Evolutionary conservation across 2,797 vertebrate genomes (phyloP).

Genomic region (Lerista edwardsae): DNA sequence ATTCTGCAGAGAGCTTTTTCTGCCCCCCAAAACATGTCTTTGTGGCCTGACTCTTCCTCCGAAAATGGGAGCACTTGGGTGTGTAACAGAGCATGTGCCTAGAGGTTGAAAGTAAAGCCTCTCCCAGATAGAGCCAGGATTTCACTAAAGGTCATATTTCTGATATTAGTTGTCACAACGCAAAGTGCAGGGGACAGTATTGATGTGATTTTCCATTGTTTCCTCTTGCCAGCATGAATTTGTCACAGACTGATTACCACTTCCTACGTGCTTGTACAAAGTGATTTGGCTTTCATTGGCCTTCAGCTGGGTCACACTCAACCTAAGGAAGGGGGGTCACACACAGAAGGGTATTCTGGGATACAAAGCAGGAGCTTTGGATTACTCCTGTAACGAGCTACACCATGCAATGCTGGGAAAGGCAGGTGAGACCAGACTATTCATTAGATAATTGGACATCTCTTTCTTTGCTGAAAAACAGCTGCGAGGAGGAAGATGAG

Average conservation of each 20-base stretch:
- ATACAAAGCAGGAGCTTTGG: too few relatives aligned
- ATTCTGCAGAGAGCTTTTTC: not conserved
- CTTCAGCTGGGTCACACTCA: not conserved
- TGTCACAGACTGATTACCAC: not conserved
- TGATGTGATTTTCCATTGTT: not conserved
- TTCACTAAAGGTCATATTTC: not conserved
- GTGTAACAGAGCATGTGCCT: not conserved
- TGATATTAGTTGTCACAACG: not conserved
- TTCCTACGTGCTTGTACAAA: not conserved
- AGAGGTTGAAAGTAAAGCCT: not conserved
- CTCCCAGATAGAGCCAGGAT: not conserved
- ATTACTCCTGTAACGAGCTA: not conserved
- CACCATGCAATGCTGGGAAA: too few relatives aligned
- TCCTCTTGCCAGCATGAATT: not conserved
- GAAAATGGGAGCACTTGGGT: not conserved
- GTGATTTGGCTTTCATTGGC: not conserved
- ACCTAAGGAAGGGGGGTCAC: not conserved
- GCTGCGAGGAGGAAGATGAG: not conserved
- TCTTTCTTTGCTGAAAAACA: not conserved
- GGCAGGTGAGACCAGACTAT: not conserved
- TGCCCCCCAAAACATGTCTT: not conserved
- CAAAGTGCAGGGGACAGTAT: not conserved
- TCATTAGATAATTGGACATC: not conserved
- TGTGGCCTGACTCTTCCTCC: not conserved
- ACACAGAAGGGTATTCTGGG: too few relatives aligned